Evolutionary conservation across 2,888 invertebrate species (phyloP).

Genomic region (Camponotus fellah): DNA sequence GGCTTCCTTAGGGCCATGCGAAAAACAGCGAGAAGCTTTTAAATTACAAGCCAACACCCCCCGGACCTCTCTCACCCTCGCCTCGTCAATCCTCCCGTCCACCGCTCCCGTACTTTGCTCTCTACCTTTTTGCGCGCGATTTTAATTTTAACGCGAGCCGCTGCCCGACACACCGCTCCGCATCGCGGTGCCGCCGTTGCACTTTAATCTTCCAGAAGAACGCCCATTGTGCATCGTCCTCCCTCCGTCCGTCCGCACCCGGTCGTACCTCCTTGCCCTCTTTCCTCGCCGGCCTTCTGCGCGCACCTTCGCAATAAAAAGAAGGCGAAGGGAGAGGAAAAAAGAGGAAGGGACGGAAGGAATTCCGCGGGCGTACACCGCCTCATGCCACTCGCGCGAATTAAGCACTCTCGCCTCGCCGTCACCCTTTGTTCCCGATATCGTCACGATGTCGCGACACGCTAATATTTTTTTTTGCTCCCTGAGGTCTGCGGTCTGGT

Average conservation of each 20-base stretch:
- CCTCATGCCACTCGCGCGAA: constrained; percentile 64
- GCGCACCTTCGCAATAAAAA: constrained; percentile 31
- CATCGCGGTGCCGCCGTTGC: constrained; percentile 66
- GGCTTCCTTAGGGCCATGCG: constrained; percentile 56
- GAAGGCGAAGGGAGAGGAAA: not conserved
- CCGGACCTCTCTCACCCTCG: constrained; percentile 20
- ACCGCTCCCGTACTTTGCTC: constrained; percentile 20
- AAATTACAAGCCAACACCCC: constrained; percentile 69
- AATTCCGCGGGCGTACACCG: constrained; percentile 54
- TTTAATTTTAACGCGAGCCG: constrained; percentile 78
- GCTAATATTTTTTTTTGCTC: not conserved
- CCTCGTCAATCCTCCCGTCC: not conserved
- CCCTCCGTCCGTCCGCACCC: constrained; percentile 16
- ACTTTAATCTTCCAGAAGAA: constrained; percentile 79
- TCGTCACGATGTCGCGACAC: constrained; percentile 33
- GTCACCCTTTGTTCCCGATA: constrained; percentile 59
- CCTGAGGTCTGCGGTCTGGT: not conserved
- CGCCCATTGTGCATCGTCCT: constrained; percentile 71
- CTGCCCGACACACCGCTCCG: constrained; percentile 63
- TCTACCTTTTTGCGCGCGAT: constrained; percentile 72
- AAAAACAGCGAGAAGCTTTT: constrained; percentile 71
- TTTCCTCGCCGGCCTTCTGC: constrained; percentile 53
- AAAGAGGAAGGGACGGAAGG: constrained; percentile 43
- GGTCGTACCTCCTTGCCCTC: constrained; percentile 42
- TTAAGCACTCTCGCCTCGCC: constrained; percentile 66